Base-by-base conservation (phyloP, 2,113 vertebrate species). In the Apaloderma vittatum region DNA sequence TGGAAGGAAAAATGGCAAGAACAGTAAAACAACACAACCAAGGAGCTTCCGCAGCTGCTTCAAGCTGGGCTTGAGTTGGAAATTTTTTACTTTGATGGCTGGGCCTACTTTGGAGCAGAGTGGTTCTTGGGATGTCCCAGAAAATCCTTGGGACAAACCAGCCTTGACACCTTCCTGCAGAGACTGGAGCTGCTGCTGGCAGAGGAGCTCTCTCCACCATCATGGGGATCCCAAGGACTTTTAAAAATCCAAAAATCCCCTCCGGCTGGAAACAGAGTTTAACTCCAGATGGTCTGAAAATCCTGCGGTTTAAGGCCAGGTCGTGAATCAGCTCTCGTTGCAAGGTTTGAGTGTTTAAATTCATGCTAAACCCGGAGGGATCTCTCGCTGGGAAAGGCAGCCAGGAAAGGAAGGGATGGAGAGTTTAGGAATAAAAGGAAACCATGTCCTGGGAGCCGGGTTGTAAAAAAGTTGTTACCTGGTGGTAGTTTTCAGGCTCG, bases 261-360 rank as follows among this genome's bases (percentile, higher is more conserved):
- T 8, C 20, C 4, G 4, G 34, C 15, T 48, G 67, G 58, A 91
- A 80, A 20, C 36, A 12, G 48, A 67, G 8, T 76, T 59, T 75
- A 55, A 15, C 57, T 82, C 76, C 90, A 86, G 87, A 72, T 0
- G 4, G 45, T 21, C 62, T 26, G 80, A 76, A 86, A 88, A 80
- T 22, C 37, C 80, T n/a, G 71, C 21, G 11, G 37, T 48, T 82
- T 85, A 11, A 82, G 67, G 49, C 29, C 91, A n/a, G 29, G 27
- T 22, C 5, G 34, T 40, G 87, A 72, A 86, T 18, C 90, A 48
- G 27, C 79, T 88, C 74, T 29, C 26, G 0, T 21, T 76, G 76
- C 80, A 68, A 95, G 94, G 96, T 96, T 94, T 94, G 94, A 73
- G 51, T 16, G 30, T 75, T 95, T 86, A 55, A 72, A 86, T 94